Base-by-base conservation (phyloP, 2,113 vertebrate genomes). In the Rostratula benghalensis region DNA sequence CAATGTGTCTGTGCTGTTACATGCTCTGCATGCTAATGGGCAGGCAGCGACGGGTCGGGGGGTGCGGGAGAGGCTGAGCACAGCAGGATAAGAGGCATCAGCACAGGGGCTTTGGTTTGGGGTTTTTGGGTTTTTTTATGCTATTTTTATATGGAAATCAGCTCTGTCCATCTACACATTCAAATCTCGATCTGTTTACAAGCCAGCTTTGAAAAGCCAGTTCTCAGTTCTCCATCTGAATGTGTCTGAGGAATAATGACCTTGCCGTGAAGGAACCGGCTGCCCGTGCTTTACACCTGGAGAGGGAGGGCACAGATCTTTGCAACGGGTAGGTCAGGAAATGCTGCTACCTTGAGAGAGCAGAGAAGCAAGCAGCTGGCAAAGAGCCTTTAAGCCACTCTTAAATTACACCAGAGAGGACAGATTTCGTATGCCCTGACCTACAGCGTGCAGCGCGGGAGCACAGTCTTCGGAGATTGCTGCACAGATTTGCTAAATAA, bases 1-100 rank as follows among this genome's bases (percentile, higher is more conserved):
- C 68, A 92, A 74, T 24, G 82, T 92, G 88, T 87, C 96, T 94
- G 82, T 77, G 65, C 70, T 9, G 41, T 69, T 57, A 39, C 81
- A 57, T 6, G 4, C 75, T 89, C 63, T n/a, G 87, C 89, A 91
- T 93, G 85, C 81, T 94, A 75, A 96, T 95, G 54, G 5, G 8
- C 13, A 82, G 60, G 30, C 14, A 59, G 24, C 10, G 54, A 18
- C 0, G 0, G 64, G 33, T 9, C 43, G 43, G 7, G 75, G 70
- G 24, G 25, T 24, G 68, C 0, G 1, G 51, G 6, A 46, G 73
- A 28, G 59, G 12, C 76, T 80, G 48, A 89, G 83, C 53, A 77
- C 46, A 78, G 73, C 5, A 3, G 25, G 10, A 35, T 6, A 57
- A 80, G 89, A 57, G 53, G 65, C 21, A 82, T 75, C 51, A 22